Conservation (phyloP, 2,113 vertebrate genomes). For the Toxotes jaculatrix region DNA sequence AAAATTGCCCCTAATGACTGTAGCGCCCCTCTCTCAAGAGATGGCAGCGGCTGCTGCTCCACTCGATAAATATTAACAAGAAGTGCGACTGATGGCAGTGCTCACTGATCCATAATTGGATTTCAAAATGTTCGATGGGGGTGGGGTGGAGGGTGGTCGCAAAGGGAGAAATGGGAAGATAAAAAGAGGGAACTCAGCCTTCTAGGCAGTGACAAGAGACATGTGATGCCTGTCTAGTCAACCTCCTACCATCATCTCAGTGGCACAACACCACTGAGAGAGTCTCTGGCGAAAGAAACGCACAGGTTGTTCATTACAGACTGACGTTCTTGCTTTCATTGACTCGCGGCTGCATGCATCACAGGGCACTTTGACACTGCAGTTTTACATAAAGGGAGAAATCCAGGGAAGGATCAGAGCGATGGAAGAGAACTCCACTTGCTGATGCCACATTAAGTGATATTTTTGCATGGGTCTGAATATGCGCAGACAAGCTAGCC, state of each 20-base stretch:
- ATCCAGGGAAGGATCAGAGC: slow-evolving; percentile 23
- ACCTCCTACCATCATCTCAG: slow-evolving; percentile 51
- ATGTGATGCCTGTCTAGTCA: slow-evolving; percentile 62
- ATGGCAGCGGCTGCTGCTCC: slow-evolving; percentile 79
- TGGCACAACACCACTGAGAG: slow-evolving; percentile 52
- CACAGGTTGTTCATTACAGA: slow-evolving; percentile 57
- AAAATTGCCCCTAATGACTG: slow-evolving; percentile 81
- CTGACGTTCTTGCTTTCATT: slow-evolving; percentile 45
- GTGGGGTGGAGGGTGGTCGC: slow-evolving; percentile 31
- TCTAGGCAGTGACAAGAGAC: slow-evolving; percentile 57
- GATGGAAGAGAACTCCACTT: not conserved
- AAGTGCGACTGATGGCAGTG: slow-evolving; percentile 82
- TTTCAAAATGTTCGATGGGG: slow-evolving; percentile 80
- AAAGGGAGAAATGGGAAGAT: slow-evolving; percentile 49
- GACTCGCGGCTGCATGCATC: slow-evolving; percentile 43
- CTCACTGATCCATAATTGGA: slow-evolving; percentile 87
- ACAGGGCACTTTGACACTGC: slow-evolving; percentile 9
- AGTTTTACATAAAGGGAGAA: slow-evolving; percentile 29
- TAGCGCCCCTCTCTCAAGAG: slow-evolving; percentile 77
- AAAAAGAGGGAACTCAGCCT: slow-evolving; percentile 54
- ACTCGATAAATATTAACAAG: slow-evolving; percentile 87
- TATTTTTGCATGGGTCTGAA: slow-evolving; percentile 37
- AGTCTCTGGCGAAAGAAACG: not conserved
- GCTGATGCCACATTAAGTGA: slow-evolving; percentile 28
- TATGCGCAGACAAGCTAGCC: slow-evolving; percentile 13